A percentile compares a stretch with the other conserved stretches of the same genome.
phyloP scores from a whole-genome alignment of 92 coral and sea anemone genomes.

The Siderastrea radians region DNA sequence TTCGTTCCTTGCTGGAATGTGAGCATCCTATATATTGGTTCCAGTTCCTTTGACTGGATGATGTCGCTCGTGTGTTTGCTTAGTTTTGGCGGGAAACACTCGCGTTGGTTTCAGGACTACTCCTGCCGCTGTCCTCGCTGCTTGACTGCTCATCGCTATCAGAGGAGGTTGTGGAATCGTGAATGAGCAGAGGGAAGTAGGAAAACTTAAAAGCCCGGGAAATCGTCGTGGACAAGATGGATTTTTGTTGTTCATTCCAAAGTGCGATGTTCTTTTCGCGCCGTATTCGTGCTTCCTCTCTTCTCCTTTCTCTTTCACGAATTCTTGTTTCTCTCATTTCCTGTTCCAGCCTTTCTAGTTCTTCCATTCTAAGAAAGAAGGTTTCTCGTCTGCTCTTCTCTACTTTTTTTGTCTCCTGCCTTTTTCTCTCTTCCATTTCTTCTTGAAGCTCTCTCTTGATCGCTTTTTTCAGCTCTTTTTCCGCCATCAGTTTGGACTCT shows the following conservation, averaged over 20 bases:
- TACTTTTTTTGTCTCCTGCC: conserved; percentile 33
- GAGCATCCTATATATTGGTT: neutral
- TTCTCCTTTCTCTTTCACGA: conserved; percentile 47
- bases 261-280: conserved; percentile 52
- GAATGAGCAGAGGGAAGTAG: conserved; percentile 46
- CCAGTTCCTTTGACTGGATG: neutral
- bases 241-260: conserved; percentile 28
- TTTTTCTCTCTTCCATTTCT: conserved; percentile 51
- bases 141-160: conserved; percentile 40
- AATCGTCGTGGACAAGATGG: conserved; percentile 45
- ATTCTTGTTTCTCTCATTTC: conserved; percentile 43
- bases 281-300: conserved; percentile 33
- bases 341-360: conserved; percentile 38
- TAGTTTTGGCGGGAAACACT: conserved; percentile 18
- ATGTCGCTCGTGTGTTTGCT: neutral
- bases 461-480: conserved; percentile 51
- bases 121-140: conserved; percentile 40
- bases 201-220: conserved; percentile 59
- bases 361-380: conserved; percentile 38
- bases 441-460: conserved; percentile 43
- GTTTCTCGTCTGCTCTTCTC: conserved; percentile 51
- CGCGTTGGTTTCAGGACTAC: neutral
- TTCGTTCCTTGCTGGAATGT: neutral
- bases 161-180: conserved; percentile 18
- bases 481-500: conserved; percentile 34